A percentile compares a stretch with the other conserved stretches of the same genome.
These are phyloP conservation scores for Nycticryphes semicollaris DNA, from an alignment of 2,113 vertebrate species.

Conservation along the genomic window DNA sequence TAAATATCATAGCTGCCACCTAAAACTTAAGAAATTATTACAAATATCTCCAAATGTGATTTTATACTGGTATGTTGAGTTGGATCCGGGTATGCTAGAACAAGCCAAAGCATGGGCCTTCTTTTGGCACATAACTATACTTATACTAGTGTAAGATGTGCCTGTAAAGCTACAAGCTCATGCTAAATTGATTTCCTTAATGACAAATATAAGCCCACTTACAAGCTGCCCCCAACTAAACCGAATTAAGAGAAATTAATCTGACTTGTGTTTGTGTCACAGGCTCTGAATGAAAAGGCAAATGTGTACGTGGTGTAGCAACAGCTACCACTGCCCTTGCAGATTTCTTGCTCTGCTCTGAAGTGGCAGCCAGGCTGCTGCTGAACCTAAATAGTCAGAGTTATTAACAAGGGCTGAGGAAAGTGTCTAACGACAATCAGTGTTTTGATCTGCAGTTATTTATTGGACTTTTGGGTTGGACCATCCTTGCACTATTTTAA, in stretches of 20 bases:
- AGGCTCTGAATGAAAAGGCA: not conserved
- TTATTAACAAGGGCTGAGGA: not conserved
- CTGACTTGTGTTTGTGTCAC: constrained; percentile 10
- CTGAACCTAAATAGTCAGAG: not conserved
- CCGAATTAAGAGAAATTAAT: constrained; percentile 30
- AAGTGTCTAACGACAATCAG: not conserved
- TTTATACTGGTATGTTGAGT: not conserved
- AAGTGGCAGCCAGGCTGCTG: not conserved
- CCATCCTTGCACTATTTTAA: not conserved
- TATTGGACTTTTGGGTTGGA: not conserved
- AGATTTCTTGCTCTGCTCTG: not conserved
- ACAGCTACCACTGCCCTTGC: not conserved
- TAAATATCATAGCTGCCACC: not conserved
- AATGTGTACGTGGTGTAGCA: not conserved
- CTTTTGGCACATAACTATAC: not conserved
- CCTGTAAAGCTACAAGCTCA: not conserved
- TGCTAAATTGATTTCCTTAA: constrained; percentile 18
- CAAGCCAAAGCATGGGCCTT: not conserved
- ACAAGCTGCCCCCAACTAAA: not conserved
- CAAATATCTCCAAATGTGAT: not conserved
- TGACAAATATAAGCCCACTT: not conserved
- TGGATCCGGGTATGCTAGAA: not conserved
- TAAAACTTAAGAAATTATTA: not conserved
- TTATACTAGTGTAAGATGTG: not conserved
- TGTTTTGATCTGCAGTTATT: not conserved